Conservation (phyloP, 2,113 vertebrate species). For the Sinocyclocheilus maitianheensis region DNA sequence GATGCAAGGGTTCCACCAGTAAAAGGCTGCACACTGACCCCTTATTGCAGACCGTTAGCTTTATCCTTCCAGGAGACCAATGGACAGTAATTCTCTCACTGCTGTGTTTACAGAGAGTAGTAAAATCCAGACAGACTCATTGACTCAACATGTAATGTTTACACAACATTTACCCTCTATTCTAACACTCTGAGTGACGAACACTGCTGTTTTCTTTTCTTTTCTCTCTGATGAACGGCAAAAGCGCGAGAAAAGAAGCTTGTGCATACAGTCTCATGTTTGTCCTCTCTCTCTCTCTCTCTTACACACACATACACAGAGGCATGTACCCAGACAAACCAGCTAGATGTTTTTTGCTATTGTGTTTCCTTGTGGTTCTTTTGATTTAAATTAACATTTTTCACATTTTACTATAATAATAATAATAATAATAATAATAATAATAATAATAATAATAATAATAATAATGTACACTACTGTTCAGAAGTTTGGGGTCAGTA, state of each 20-base stretch:
- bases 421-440: too few species aligned
- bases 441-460: too few species aligned
- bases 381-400: neutral
- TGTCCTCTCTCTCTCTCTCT: slow-evolving; percentile 59
- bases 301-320: neutral
- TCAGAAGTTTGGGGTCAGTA: too few species aligned
- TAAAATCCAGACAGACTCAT: slow-evolving; percentile 66
- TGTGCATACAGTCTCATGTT: slow-evolving; percentile 67
- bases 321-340: neutral
- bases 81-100: slow-evolving; percentile 65
- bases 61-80: slow-evolving; percentile 50
- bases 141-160: slow-evolving; percentile 61
- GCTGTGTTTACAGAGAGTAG: slow-evolving; percentile 72
- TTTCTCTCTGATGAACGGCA: slow-evolving; percentile 66
- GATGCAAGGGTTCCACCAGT: slow-evolving; percentile 51
- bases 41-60: slow-evolving; percentile 60
- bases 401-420: too few species aligned
- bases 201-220: slow-evolving; percentile 66
- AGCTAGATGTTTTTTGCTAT: neutral
- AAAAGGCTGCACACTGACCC: slow-evolving; percentile 59
- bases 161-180: slow-evolving; percentile 68
- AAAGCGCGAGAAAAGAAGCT: slow-evolving; percentile 65
- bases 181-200: slow-evolving; percentile 68
- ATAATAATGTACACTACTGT: too few species aligned
- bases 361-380: neutral